A percentile compares a stretch with the other conserved stretches of the same genome.
These are phyloP conservation scores for Dendrocincla fuliginosa DNA, from an alignment of 2,797 vertebrate genomes.

Conservation along the genomic window DNA sequence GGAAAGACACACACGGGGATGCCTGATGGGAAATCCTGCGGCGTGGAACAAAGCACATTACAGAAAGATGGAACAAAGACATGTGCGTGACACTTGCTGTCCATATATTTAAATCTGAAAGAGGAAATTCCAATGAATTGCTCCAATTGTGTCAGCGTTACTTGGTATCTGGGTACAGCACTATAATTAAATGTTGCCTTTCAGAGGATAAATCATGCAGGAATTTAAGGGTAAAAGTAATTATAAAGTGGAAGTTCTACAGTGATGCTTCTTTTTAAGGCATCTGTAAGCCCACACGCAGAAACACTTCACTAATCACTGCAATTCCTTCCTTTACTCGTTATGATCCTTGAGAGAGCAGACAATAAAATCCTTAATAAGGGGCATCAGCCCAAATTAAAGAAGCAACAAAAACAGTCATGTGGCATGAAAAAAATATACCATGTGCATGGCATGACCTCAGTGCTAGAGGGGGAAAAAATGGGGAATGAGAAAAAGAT, in stretches of 20 bases:
- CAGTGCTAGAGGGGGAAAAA: not conserved
- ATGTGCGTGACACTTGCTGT: not conserved
- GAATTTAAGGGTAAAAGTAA: slow-evolving; percentile 58
- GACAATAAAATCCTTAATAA: slow-evolving; percentile 38
- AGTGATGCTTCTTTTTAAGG: slow-evolving; percentile 30
- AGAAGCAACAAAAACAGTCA: not conserved
- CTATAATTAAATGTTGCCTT: slow-evolving; percentile 61
- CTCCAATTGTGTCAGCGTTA: slow-evolving; percentile 39
- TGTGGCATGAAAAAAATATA: not conserved
- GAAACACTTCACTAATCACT: not conserved
- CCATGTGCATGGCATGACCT: not conserved
- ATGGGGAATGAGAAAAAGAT: not conserved
- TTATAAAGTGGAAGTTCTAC: slow-evolving; percentile 44
- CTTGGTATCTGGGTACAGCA: slow-evolving; percentile 35
- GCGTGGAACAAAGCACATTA: not conserved
- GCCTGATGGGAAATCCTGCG: not conserved
- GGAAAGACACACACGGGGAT: not conserved
- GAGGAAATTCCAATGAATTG: slow-evolving; percentile 68
- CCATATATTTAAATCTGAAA: not conserved
- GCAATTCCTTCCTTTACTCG: slow-evolving; percentile 26
- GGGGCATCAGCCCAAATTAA: not conserved
- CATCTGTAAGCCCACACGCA: slow-evolving; percentile 9
- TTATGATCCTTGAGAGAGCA: not conserved
- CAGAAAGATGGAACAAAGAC: not conserved
- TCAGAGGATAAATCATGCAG: slow-evolving; percentile 50